These are phyloP conservation scores for Onychomys torridus DNA, from an alignment of 2,797 vertebrate species.

Conservation along the genomic window DNA sequence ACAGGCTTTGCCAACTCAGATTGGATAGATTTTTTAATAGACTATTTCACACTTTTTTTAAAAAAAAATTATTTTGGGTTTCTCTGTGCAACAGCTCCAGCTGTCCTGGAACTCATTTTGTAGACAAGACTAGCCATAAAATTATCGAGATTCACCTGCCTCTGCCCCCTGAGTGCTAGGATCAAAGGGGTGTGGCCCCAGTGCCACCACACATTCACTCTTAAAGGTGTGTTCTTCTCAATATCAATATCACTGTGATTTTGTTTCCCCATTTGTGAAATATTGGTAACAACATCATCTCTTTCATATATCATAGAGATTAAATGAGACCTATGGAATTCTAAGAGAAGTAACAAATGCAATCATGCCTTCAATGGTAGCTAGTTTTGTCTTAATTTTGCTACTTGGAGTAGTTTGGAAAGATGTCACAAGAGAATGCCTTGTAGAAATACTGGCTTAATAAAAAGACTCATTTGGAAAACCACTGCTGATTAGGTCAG, in stretches of 20 bases:
- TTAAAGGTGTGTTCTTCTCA: neutral
- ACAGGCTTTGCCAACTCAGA: neutral
- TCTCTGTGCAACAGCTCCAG: too few species aligned
- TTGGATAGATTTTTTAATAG: neutral
- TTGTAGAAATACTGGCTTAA: neutral
- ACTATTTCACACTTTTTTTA: neutral
- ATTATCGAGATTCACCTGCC: too few species aligned
- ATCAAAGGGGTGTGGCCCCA: too few species aligned
- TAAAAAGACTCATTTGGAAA: neutral
- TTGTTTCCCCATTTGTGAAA: neutral
- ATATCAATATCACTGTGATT: neutral
- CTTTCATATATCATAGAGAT: neutral
- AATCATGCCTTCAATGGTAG: neutral
- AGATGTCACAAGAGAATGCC: neutral
- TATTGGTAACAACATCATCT: neutral
- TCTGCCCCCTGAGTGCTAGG: too few species aligned
- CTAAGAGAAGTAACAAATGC: neutral
- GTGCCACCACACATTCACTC: neutral
- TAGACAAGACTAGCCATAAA: too few species aligned
- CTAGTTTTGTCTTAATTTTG: neutral
- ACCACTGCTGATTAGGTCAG: neutral
- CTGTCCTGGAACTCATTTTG: too few species aligned
- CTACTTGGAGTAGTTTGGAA: neutral
- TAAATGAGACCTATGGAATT: neutral
- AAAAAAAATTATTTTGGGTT: too few species aligned